phyloP scores from a whole-genome alignment of 2,113 vertebrate species.

The Dascyllus trimaculatus region DNA sequence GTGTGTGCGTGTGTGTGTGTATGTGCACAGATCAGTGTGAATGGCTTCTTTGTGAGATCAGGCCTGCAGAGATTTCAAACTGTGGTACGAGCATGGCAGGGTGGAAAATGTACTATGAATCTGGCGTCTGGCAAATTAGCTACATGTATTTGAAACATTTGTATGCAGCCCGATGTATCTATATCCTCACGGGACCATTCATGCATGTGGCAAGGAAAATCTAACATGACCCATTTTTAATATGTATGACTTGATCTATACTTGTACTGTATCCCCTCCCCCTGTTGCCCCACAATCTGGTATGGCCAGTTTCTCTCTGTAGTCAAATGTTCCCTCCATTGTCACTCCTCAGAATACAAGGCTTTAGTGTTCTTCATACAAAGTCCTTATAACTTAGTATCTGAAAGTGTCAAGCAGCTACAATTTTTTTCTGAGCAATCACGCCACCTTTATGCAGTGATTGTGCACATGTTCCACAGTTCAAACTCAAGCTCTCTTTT shows the following conservation, averaged over 20 bases:
- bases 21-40: conserved; percentile 50
- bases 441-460: background rate
- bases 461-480: background rate
- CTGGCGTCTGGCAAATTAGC: conserved; percentile 39
- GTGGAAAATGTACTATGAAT: conserved; percentile 54
- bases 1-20: background rate
- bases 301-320: background rate
- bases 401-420: no score
- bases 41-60: conserved; percentile 74
- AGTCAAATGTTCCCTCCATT: background rate
- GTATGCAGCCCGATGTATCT: conserved; percentile 10
- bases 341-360: background rate
- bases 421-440: background rate
- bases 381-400: background rate
- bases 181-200: background rate
- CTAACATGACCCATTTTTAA: conserved; percentile 26
- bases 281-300: background rate
- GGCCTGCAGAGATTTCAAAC: conserved; percentile 51
- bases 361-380: background rate
- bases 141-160: conserved; percentile 50
- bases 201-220: conserved; percentile 8
- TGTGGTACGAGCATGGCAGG: conserved; percentile 35
- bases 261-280: background rate
- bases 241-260: conserved; percentile 18
- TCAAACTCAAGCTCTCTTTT: background rate